Conservation (phyloP, 2,113 vertebrate species). For the Azemiops feae region DNA sequence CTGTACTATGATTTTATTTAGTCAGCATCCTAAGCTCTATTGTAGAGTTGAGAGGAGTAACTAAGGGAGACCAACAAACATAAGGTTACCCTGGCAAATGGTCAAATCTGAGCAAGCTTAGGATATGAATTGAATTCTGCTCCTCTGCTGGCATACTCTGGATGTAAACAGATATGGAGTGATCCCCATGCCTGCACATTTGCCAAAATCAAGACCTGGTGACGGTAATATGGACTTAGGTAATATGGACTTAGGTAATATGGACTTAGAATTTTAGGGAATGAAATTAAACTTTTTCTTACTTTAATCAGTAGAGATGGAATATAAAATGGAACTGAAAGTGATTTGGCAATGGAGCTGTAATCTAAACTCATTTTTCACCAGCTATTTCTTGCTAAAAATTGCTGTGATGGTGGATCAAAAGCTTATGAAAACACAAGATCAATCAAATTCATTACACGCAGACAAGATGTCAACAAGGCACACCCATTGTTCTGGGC, state of each 20-base stretch:
- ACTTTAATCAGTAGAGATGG: neutral
- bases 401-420: slow-evolving; percentile 48
- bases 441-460: slow-evolving; percentile 55
- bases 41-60: neutral
- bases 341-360: neutral
- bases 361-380: slow-evolving; percentile 35
- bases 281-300: neutral
- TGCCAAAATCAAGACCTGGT: neutral
- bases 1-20: neutral
- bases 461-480: slow-evolving; percentile 66
- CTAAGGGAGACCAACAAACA: neutral
- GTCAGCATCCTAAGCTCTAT: neutral
- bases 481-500: slow-evolving; percentile 70
- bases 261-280: neutral
- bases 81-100: neutral
- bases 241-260: neutral
- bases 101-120: neutral
- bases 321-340: neutral
- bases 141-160: neutral
- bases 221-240: neutral
- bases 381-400: slow-evolving; percentile 31
- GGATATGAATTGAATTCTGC: neutral
- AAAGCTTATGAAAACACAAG: slow-evolving; percentile 49
- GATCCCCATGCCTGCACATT: neutral
- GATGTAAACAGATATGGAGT: neutral